These are phyloP conservation scores for Piscicola geometra DNA, from an alignment of 2,888 invertebrate species.

Conservation along the genomic window DNA sequence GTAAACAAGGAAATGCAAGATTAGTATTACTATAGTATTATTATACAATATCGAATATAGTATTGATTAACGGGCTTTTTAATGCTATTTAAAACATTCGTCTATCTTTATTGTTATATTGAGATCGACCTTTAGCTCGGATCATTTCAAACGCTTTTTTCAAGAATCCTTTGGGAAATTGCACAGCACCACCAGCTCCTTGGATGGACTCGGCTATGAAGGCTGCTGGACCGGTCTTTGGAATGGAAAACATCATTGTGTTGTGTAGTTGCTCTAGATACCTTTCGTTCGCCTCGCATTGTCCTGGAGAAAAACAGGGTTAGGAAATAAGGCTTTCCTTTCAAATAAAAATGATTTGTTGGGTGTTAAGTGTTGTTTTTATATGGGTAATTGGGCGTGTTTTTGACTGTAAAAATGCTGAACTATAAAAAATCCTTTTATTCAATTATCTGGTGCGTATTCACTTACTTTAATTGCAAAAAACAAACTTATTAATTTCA, in stretches of 20 bases:
- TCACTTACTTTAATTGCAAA: too few relatives aligned
- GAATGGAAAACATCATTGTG: slow-evolving; percentile 71
- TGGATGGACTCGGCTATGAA: slow-evolving; percentile 93
- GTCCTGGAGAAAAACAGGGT: slow-evolving; percentile 46
- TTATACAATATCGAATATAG: too few relatives aligned
- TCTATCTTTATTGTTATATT: neutral
- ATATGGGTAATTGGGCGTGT: too few relatives aligned
- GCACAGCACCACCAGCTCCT: slow-evolving; percentile 88
- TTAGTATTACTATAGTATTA: too few relatives aligned
- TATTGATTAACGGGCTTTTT: neutral
- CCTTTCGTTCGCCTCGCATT: slow-evolving; percentile 64
- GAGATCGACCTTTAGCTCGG: slow-evolving; percentile 59
- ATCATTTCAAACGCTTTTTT: slow-evolving; percentile 74
- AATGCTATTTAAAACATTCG: neutral
- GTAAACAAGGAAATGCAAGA: too few relatives aligned
- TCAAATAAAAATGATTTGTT: too few relatives aligned
- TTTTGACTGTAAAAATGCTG: too few relatives aligned
- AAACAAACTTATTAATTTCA: too few relatives aligned
- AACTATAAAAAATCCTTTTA: too few relatives aligned
- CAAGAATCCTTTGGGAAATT: slow-evolving; percentile 82
- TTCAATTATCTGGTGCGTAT: too few relatives aligned
- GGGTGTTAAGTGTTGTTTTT: too few relatives aligned
- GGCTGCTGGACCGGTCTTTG: slow-evolving; percentile 73
- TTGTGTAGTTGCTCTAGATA: slow-evolving; percentile 80
- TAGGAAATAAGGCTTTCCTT: slow-evolving; percentile 36